Percentiles rank a stretch among this genome's conserved stretches.
These are phyloP conservation scores for Yponomeuta evonymella DNA, from an alignment of 2,888 invertebrate species.

Conservation along the genomic window DNA sequence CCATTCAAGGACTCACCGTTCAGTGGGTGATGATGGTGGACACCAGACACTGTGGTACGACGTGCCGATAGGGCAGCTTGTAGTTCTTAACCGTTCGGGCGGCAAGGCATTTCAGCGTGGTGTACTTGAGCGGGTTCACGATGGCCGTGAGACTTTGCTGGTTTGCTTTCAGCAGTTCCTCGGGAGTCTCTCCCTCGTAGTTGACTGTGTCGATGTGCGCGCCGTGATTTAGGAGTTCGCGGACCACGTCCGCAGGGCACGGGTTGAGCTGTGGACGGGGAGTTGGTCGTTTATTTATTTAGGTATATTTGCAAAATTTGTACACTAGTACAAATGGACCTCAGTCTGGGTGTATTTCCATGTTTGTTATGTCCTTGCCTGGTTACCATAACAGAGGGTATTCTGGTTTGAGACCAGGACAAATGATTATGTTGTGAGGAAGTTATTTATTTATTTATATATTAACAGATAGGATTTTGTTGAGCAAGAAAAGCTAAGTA, in stretches of 20 bases:
- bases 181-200: conserved; percentile 84
- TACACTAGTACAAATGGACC: too few species aligned
- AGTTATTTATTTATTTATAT: too few species aligned
- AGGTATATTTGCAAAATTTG: too few species aligned
- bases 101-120: conserved; percentile 89
- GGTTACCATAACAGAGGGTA: too few species aligned
- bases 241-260: conserved; percentile 82
- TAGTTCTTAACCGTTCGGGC: conserved; percentile 86
- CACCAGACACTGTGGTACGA: conserved; percentile 73
- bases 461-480: too few species aligned
- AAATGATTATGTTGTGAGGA: too few species aligned
- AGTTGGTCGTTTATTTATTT: background rate
- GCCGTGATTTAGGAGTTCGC: conserved; percentile 84
- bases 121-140: conserved; percentile 86
- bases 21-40: conserved; percentile 65
- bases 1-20: conserved; percentile 21
- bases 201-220: conserved; percentile 91
- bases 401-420: too few species aligned
- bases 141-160: conserved; percentile 79
- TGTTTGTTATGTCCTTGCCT: too few species aligned
- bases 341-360: too few species aligned
- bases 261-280: conserved; percentile 63
- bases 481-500: too few species aligned
- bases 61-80: conserved; percentile 78
- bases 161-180: conserved; percentile 75